Percentiles rank a stretch among this genome's conserved stretches.
Conservation (phyloP, 2,113 vertebrate species). For the Murina feae region DNA sequence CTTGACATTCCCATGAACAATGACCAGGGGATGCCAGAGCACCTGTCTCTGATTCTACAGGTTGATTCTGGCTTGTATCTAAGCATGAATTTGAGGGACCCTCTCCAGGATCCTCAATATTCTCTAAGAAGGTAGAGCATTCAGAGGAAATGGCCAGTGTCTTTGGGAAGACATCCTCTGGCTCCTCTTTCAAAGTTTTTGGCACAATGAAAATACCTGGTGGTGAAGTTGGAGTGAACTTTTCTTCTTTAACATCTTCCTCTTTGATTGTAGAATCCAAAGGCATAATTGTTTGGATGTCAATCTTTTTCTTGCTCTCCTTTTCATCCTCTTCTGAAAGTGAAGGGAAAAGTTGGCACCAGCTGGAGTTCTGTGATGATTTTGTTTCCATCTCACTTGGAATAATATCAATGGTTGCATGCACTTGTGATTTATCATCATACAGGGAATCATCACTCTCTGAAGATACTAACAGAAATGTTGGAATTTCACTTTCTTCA, state of each 20-base stretch:
- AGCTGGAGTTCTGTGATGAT: background rate
- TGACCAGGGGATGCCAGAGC: background rate
- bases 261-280: conserved; percentile 50
- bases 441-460: conserved; percentile 25
- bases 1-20: conserved; percentile 1
- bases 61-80: conserved; percentile 24
- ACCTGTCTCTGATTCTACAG: conserved; percentile 1
- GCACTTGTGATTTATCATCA: conserved; percentile 33
- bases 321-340: conserved; percentile 58
- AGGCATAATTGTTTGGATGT: background rate
- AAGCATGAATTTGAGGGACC: conserved; percentile 54
- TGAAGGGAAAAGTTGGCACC: background rate
- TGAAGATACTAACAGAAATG: background rate
- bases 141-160: background rate
- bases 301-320: conserved; percentile 54
- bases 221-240: background rate
- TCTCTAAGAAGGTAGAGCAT: background rate
- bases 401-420: background rate
- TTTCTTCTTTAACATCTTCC: conserved; percentile 64
- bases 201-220: background rate
- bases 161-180: background rate
- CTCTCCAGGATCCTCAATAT: conserved; percentile 67
- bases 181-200: conserved; percentile 46
- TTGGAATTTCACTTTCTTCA: background rate
- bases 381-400: conserved; percentile 47